A percentile compares a stretch with the other conserved stretches of the same genome.
Conservation (phyloP, 2,797 vertebrate species). For the Carcharodon carcharias region DNA sequence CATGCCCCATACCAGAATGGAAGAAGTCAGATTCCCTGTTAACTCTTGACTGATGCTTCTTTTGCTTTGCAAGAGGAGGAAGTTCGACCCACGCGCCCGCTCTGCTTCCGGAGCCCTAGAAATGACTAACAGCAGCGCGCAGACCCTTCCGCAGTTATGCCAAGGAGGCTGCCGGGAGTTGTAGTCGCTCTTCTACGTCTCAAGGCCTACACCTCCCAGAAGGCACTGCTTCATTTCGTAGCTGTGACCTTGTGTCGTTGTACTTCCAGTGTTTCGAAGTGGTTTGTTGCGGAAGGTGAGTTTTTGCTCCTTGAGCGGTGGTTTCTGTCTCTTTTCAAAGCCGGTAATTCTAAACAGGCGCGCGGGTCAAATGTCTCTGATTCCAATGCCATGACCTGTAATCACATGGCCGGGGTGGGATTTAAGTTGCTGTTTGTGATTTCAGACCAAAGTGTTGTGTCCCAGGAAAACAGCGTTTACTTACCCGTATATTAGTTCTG, state of each 20-base stretch:
- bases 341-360: too few relatives aligned
- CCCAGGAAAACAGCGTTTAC: too few relatives aligned
- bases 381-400: too few relatives aligned
- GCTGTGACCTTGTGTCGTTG: neutral
- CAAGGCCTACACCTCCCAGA: neutral
- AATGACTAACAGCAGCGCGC: neutral
- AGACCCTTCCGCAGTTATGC: too few relatives aligned
- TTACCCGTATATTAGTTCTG: neutral
- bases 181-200: neutral
- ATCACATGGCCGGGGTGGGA: too few relatives aligned
- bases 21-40: neutral
- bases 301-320: neutral
- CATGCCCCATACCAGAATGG: neutral
- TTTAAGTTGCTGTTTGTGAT: neutral
- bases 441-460: neutral
- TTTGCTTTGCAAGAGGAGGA: neutral
- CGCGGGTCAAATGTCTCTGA: too few relatives aligned
- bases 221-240: too few relatives aligned
- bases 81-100: neutral
- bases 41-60: neutral
- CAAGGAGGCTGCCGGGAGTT: neutral
- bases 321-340: neutral
- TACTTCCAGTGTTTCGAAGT: neutral
- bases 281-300: neutral
- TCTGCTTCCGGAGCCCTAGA: neutral